Evolutionary conservation across 2,113 vertebrate species (phyloP).

Genomic region (Plecotus auritus): DNA sequence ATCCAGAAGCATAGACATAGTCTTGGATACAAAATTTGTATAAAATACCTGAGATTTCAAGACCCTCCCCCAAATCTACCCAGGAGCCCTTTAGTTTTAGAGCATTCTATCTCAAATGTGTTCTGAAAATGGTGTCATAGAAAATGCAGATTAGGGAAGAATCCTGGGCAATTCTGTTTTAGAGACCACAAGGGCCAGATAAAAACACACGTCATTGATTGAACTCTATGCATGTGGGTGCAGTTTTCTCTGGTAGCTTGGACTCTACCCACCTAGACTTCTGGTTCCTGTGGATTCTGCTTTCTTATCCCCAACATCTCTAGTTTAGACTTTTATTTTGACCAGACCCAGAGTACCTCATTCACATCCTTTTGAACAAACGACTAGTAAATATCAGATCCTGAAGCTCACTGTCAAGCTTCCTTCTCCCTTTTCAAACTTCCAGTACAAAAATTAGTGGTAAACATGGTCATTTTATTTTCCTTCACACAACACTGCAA

Average conservation of each 20-base stretch:
- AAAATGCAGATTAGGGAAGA: background rate
- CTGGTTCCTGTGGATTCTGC: background rate
- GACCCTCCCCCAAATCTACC: background rate
- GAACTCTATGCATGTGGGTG: rapidly evolving
- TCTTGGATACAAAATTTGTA: background rate
- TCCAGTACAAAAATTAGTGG: background rate
- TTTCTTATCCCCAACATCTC: background rate
- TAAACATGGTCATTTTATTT: rapidly evolving
- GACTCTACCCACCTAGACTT: background rate
- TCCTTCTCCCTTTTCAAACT: background rate
- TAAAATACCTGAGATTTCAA: background rate
- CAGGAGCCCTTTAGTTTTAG: background rate
- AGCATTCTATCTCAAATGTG: background rate
- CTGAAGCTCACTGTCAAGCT: background rate
- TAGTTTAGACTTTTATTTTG: background rate
- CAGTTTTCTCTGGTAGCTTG: background rate
- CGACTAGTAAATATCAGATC: background rate
- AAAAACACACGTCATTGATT: rapidly evolving
- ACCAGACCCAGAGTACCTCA: background rate
- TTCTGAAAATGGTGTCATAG: background rate
- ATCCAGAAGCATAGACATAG: background rate
- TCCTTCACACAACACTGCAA: background rate
- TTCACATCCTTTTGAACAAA: background rate
- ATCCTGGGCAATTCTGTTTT: background rate
- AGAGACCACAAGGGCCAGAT: background rate